Evolutionary conservation across 2,797 vertebrate species (phyloP).

Genomic region (Novumbra hubbsi): DNA sequence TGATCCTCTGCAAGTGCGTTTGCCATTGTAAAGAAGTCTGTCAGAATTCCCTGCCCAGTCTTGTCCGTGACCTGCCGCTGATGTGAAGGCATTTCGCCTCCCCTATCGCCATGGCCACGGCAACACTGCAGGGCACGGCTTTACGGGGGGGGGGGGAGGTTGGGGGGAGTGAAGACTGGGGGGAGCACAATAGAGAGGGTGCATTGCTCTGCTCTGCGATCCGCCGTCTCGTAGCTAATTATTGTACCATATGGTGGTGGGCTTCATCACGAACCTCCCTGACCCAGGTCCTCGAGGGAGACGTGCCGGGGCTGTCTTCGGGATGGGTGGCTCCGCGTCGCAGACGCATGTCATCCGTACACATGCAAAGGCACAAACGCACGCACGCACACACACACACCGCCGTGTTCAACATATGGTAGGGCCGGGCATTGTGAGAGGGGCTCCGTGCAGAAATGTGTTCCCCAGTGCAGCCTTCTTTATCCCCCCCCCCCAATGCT

Average conservation of each 20-base stretch:
- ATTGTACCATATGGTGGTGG: constrained; percentile 94
- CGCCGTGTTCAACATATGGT: constrained; percentile 89
- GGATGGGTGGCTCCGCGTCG: constrained; percentile 74
- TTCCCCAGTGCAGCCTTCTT: constrained; percentile 79
- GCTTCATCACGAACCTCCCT: constrained; percentile 82
- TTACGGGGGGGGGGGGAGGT: constrained; percentile 62
- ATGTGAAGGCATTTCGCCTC: constrained; percentile 88
- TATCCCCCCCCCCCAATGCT: constrained; percentile 75
- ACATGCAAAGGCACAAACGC: constrained; percentile 49
- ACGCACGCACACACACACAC: constrained; percentile 8
- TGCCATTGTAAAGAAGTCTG: constrained; percentile 52
- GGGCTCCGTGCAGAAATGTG: constrained; percentile 86
- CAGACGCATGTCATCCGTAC: constrained; percentile 93
- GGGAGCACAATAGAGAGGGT: constrained; percentile 36
- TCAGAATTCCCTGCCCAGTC: constrained; percentile 63
- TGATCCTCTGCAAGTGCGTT: constrained; percentile 38
- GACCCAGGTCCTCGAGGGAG: constrained; percentile 71
- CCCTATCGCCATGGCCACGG: constrained; percentile 48
- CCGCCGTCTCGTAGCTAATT: constrained; percentile 91
- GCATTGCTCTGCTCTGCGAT: constrained; percentile 78
- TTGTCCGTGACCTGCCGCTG: constrained; percentile 72
- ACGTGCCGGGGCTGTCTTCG: constrained; percentile 50
- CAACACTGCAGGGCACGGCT: constrained; percentile 77
- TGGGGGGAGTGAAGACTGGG: constrained; percentile 25
- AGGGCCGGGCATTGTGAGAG: constrained; percentile 81